phyloP scores from a whole-genome alignment of 2,797 vertebrate species.

The Falco columbarius region DNA sequence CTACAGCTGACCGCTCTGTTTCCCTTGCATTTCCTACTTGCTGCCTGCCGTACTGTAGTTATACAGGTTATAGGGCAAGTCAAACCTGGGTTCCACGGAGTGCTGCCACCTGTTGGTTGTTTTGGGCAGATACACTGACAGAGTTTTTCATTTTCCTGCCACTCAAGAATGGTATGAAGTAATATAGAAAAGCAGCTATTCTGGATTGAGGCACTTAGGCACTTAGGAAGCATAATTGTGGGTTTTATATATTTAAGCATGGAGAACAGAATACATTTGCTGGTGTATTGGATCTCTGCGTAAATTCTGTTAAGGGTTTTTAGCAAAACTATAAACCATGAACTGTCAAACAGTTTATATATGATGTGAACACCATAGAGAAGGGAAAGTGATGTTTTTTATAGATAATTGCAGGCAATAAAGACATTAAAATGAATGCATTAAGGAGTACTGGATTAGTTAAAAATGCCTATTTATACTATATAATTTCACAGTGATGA shows the following conservation, averaged over 20 bases:
- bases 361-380: background rate
- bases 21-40: background rate
- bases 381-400: background rate
- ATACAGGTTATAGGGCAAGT: background rate
- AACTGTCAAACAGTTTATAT: background rate
- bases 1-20: background rate
- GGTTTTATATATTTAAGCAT: background rate
- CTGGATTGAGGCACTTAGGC: background rate
- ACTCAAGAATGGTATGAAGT: background rate
- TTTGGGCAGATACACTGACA: background rate
- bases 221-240: slow-evolving; percentile 15
- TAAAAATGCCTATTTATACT: background rate
- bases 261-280: background rate
- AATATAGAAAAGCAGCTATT: background rate
- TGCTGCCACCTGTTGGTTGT: slow-evolving; percentile 64
- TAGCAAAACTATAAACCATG: background rate
- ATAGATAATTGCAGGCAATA: background rate
- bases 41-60: background rate
- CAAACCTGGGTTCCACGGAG: slow-evolving; percentile 19
- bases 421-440: background rate
- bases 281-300: background rate
- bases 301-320: background rate
- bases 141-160: background rate
- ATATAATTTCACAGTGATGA: background rate
- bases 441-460: background rate